Evolutionary conservation across 92 coral and sea anemone species (phyloP), one percentile per base, ranked within the genome.

Genomic region (Hydrozoanthus gracilis): DNA sequence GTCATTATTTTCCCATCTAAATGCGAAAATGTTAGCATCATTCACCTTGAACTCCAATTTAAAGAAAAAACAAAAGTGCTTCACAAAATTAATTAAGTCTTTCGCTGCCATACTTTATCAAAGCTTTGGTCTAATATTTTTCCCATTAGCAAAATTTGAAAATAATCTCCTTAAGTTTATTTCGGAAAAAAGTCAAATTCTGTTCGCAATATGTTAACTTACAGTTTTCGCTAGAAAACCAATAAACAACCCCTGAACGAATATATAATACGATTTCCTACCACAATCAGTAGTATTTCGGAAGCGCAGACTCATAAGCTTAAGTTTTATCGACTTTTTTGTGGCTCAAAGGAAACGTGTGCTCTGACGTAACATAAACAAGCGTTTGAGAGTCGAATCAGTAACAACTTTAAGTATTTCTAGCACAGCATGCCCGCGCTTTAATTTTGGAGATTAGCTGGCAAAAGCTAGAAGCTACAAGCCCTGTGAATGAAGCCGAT

Each of bases 71-170:
- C 58, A 48, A 64, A 80, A 64, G 74, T 65, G 60, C 69, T 65
- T 80, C 12, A 80, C 66, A 13, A 80, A 80, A 80, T 80, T 80
- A 80, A 80, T 80, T 65, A 80, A 80, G 85, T 65, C 62, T 48
- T 65, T 48, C 73, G 66, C 17, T 80, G 85, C 11, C 74, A 65
- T 64, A 74, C 14, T 17, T 47, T 64, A 64, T 17, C 17, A n/a
- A 61, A 47, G 5, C 72, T 50, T 68, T 18, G 73, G 45, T 49
- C 55, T 47, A 27, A 45, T 44, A 61, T 60, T 79, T 8, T 80
- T 65, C 61, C 74, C 35, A 64, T 80, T 47, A 64, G 12, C 62
- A 18, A 80, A 64, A 49, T 52, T 8, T 2, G 44, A 48, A 65
- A 80, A 17, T 6, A 27, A 7, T 65, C 18, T 48, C 48, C 10